Conservation (phyloP, 2,113 vertebrate species). For the Oryzias curvinotus region DNA sequence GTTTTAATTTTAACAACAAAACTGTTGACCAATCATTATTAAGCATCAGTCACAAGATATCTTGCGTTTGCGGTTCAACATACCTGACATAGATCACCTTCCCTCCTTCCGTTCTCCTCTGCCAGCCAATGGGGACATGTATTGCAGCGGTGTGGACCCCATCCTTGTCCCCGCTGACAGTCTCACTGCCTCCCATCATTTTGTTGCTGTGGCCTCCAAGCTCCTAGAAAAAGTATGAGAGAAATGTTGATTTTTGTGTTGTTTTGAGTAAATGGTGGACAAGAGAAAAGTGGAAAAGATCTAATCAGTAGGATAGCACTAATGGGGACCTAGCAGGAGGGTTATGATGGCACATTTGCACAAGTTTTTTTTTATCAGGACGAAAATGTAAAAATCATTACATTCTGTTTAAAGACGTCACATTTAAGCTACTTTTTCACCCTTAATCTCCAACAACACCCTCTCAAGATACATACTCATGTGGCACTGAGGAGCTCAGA, state of each 20-base stretch:
- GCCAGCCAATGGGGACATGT: conserved; percentile 88
- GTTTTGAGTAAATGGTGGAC: too few species aligned
- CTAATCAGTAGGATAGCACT: too few species aligned
- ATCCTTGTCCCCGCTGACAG: conserved; percentile 85
- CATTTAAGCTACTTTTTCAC: too few species aligned
- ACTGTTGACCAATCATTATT: not conserved
- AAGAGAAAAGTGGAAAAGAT: too few species aligned
- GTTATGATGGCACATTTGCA: too few species aligned
- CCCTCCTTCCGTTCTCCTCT: conserved; percentile 83
- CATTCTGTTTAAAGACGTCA: too few species aligned
- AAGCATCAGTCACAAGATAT: not conserved
- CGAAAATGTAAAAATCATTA: too few species aligned
- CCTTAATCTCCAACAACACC: too few species aligned
- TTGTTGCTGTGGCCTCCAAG: conserved; percentile 82
- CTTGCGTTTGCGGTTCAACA: conserved; percentile 5
- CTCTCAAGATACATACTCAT: too few species aligned
- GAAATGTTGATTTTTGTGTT: not conserved
- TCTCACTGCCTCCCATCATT: conserved; percentile 93
- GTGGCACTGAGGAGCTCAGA: too few species aligned
- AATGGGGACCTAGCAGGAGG: too few species aligned
- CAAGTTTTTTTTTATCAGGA: too few species aligned
- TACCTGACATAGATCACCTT: conserved; percentile 87
- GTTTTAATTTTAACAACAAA: not conserved
- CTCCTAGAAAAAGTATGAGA: conserved; percentile 68
- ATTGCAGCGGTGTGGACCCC: conserved; percentile 76